These are phyloP conservation scores for Onychomys leucogaster DNA, from an alignment of 2,797 vertebrate genomes.

Conservation along the genomic window DNA sequence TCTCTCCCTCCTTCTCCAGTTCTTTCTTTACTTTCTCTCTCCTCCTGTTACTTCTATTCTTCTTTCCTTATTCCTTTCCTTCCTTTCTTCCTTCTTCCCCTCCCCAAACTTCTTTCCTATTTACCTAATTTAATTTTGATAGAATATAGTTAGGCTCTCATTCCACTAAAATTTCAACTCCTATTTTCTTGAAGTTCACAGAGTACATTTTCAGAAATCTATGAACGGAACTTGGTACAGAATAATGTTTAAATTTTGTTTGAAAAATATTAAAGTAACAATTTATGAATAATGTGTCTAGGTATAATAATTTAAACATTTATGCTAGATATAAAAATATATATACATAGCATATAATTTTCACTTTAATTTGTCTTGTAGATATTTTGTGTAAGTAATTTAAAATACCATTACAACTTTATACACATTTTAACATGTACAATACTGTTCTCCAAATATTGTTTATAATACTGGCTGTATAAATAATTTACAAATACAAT, in stretches of 20 bases:
- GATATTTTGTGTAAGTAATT: neutral
- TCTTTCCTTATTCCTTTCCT: too few species aligned
- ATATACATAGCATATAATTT: neutral
- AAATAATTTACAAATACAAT: neutral
- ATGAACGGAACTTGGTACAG: neutral
- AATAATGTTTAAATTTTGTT: neutral
- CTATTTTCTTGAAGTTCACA: neutral
- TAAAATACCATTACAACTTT: neutral
- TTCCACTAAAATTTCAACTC: neutral
- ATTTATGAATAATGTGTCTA: neutral
- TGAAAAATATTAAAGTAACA: neutral
- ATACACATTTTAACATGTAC: neutral
- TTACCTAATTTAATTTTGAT: neutral
- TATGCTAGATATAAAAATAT: neutral
- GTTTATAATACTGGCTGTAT: neutral
- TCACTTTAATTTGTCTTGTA: neutral
- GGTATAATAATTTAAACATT: neutral
- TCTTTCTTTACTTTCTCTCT: neutral
- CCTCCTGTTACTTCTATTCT: too few species aligned
- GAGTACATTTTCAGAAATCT: neutral
- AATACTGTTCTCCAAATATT: neutral
- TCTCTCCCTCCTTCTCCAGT: too few species aligned
- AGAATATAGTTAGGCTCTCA: neutral
- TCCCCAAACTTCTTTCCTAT: neutral
- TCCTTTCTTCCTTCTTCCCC: fast-evolving